Conservation (phyloP, 2,888 invertebrate genomes). For the Chymomyza caudatula region DNA sequence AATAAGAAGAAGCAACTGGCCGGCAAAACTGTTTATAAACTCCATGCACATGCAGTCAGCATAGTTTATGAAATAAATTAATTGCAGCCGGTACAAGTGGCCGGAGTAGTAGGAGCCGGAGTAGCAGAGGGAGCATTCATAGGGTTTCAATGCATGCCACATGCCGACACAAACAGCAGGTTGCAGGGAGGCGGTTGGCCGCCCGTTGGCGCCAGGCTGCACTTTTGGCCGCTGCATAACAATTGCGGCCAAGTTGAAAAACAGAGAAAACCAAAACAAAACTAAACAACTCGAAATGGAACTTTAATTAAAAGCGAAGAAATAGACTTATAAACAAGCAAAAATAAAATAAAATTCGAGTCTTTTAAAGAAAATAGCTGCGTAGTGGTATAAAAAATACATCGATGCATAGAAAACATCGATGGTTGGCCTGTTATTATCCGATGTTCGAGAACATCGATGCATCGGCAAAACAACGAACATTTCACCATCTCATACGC, state of each 20-base stretch:
- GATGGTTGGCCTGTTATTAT: too few relatives aligned
- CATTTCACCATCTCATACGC: too few relatives aligned
- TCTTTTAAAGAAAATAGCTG: background rate
- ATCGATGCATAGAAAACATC: too few relatives aligned
- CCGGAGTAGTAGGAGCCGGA: constrained; percentile 32
- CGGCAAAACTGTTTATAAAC: constrained; percentile 36
- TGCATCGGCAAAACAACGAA: too few relatives aligned
- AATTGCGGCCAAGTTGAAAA: constrained; percentile 30
- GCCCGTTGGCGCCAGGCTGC: constrained; percentile 44
- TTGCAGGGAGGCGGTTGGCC: background rate
- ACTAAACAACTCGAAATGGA: background rate
- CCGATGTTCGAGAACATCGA: too few relatives aligned
- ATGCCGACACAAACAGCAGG: background rate
- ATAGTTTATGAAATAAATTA: constrained; percentile 55
- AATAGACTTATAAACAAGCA: background rate
- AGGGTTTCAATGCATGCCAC: constrained; percentile 10
- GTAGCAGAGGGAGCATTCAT: constrained; percentile 17
- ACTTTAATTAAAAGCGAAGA: background rate
- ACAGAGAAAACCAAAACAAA: constrained; percentile 47
- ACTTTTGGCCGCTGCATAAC: constrained; percentile 22
- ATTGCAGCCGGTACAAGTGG: constrained; percentile 56
- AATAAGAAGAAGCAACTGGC: background rate
- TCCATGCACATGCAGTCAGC: constrained; percentile 24
- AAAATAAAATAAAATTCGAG: background rate
- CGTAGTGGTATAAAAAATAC: too few relatives aligned